Base-by-base conservation (phyloP, 2,113 vertebrate species). In the Abramis brama region DNA sequence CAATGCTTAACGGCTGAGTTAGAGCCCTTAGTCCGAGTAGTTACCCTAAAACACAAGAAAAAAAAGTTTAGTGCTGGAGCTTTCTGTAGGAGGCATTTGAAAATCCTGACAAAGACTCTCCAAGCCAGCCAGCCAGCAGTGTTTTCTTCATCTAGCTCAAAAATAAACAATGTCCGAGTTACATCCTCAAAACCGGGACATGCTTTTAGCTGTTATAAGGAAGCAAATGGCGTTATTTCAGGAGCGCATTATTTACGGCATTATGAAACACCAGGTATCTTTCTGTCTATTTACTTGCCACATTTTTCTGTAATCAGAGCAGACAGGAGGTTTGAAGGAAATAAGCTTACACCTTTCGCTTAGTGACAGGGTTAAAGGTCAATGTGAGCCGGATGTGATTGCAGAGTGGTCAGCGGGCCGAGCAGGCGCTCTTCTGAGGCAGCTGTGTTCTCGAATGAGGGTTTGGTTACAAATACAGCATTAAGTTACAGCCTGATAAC, bases 251-350 rank as follows among this genome's bases (percentile, higher is more conserved):
- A 86, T 85, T 86, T 78, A 74, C 57, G 5, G 50, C 45, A 62
- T 89, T 81, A 89, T 81, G 25, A 82, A 89, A 81, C 84, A 87
- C 85, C 86, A 86, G 78, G 85, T 89, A 82, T 88, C 82, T 86
- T 82, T 84, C 71, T 73, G 84, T 77, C 82, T 86, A 84, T 86
- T 86, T 84, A 82, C 73, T 79, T 47, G 62, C 45, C 17, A 62
- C 47, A 66, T 68, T 75, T 85, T 77, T 76, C 47, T 82, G 6
- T 45, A 50, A 68, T 81, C 43, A 0, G 70, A 33, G 13, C 77
- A 17, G 50, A 21, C 68, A 43, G 64, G 43, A 64, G 23, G 78
- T 84, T 73, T 73, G 25, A 39, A 59, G 81, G 77, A 77, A 55
- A 71, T 50, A 57, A 85, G 84, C 43, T 83, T 36, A 68, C 39